Base-by-base conservation (phyloP, 2,888 invertebrate species). In the Agrotis puta region DNA sequence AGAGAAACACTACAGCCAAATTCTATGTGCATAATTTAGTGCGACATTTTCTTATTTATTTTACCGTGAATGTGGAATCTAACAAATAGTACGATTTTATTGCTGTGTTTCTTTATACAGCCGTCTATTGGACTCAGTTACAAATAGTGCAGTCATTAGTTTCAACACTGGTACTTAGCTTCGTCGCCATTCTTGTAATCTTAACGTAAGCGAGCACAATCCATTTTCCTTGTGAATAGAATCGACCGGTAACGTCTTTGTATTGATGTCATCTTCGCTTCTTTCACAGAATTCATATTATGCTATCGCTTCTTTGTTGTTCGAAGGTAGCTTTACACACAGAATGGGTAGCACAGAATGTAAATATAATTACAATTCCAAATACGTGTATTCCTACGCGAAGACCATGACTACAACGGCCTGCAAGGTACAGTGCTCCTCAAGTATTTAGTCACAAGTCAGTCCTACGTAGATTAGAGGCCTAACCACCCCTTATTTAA, bases 331-430 rank as follows among this genome's bases (percentile, higher is more conserved):
- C 81, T 85, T 85, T 83, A 81, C 83, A 84, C 88, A 88, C 83
- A 84, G 83, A 77, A 85, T n/a, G n/a, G n/a, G n/a, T n/a, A 39
- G 11, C 39, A 39, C 39, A 86, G 90, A 90, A 92, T 92, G 89
- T 89, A 90, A 91, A 91, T 90, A 90, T 87, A 88, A 90, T 92
- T 90, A 89, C 88, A 89, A 88, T 88, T 90, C 87, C 88, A 90
- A 87, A 88, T 90, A 90, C 88, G 87, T 84, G 82, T 86, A 90
- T 93, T 92, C 92, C 93, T 93, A 93, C 91, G 92, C 90, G 89
- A 85, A 81, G 87, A 77, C 88, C 86, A 82, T 89, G 88, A 85
- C 85, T 85, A 77, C 80, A 82, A 84, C 71, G 76, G 80, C 79
- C 82, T 81, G 80, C 74, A 78, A 64, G 53, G 56, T 67, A 77